Base-by-base conservation (phyloP, 2,888 invertebrate species). In the Deilephila elpenor region DNA sequence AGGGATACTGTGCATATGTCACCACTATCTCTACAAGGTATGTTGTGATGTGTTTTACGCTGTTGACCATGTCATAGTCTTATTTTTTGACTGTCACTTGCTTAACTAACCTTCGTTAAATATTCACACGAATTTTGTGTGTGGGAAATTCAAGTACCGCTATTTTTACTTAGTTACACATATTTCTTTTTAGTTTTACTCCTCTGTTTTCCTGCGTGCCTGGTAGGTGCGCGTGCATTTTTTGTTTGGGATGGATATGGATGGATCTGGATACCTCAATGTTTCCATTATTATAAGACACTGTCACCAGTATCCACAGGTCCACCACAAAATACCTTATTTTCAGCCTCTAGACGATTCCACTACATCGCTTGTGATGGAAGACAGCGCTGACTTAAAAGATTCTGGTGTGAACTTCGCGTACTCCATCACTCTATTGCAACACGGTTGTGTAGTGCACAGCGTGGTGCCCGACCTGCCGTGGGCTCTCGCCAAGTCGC, bases 381-480 rank as follows among this genome's bases (percentile, higher is more conserved):
- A 95, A 89, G 88, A 94, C 89, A 88, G 94, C 78, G 92, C 93
- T 17, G 95, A 96, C 59, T 92, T 95, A 70, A 95, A 96, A 78
- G 95, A 95, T 56, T 95, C 95, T 0, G 96, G 96, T 1, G 97
- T 98, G 5, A 97, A 98, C 89, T 97, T 98, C 88, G 98, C 98
- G 2, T 98, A 98, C 86, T 97, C 98, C 0, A 96, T 98, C 11
- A 98, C 98, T 0, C 91, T 98, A 76, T 92, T 98, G 74, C 98
- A 98, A 84, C 98, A 98, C 84, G 97, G 98, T 25, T 97, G 97
- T 82, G 97, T 98, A 53, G 96, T 98, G 29, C 98, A 98, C 87
- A 97, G 97, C 81, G 97, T 97, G 19, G 96, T 98, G 82, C 97
- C 98, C 0, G 97, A 97, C 73, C 96, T 98, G 80, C 96, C 97